Evolutionary conservation across 2,113 vertebrate species (phyloP).

Genomic region (Thalassarche chlororhynchos): DNA sequence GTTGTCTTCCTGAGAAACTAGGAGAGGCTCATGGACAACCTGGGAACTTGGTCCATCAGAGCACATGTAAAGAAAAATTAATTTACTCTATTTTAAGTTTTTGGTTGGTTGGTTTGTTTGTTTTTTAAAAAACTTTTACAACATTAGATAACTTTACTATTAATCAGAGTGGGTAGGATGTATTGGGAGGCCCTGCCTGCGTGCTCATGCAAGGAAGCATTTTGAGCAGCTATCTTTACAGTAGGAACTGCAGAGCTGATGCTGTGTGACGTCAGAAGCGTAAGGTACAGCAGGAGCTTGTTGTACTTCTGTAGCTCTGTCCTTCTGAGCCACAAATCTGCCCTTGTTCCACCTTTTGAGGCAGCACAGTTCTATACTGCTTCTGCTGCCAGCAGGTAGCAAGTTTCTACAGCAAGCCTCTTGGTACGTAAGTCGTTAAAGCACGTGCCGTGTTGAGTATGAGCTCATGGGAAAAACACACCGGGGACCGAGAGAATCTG

Average conservation of each 20-base stretch:
- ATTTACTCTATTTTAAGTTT: too few species aligned
- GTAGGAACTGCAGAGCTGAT: neutral
- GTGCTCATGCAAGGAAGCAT: neutral
- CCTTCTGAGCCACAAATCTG: neutral
- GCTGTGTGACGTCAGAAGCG: neutral
- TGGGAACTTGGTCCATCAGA: neutral
- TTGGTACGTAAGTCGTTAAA: neutral
- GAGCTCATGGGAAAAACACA: neutral
- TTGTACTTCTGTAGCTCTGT: neutral
- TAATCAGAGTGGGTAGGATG: neutral
- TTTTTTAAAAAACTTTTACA: neutral
- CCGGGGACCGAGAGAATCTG: neutral
- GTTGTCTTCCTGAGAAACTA: neutral
- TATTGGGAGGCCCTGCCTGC: neutral
- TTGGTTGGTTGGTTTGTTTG: neutral
- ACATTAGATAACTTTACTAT: neutral
- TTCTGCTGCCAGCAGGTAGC: neutral
- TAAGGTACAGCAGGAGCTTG: neutral
- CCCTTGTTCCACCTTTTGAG: neutral
- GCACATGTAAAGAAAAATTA: neutral
- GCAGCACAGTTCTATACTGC: neutral
- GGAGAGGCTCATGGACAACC: neutral
- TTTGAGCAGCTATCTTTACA: neutral
- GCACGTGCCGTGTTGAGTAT: neutral
- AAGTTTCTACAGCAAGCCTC: neutral